Conservation (phyloP, 1,140 invertebrate species). For the Periplaneta americana region DNA sequence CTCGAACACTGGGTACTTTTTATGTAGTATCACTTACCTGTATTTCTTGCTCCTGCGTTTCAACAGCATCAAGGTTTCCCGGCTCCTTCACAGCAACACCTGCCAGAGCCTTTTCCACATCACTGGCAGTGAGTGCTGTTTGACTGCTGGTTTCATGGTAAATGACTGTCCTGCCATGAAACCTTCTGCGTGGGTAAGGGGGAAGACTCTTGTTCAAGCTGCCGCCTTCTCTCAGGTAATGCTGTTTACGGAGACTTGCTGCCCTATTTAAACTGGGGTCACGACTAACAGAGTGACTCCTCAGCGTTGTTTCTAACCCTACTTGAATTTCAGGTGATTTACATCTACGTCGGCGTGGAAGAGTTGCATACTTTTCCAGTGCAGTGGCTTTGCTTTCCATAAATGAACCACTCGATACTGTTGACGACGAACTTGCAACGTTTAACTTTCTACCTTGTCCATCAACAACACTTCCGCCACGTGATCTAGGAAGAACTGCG, state of each 20-base stretch:
- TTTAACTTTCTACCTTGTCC: background rate
- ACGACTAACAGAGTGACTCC: constrained; percentile 32
- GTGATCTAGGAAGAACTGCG: background rate
- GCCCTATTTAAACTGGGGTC: constrained; percentile 32
- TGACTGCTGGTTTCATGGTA: constrained; percentile 72
- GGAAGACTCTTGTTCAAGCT: constrained; percentile 42
- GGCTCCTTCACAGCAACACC: constrained; percentile 44
- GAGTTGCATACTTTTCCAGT: constrained; percentile 65
- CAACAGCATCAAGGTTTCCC: constrained; percentile 21
- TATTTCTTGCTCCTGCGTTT: constrained; percentile 31
- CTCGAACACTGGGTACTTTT: background rate
- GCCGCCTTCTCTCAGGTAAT: constrained; percentile 9
- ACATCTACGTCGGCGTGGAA: constrained; percentile 55
- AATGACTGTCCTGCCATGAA: constrained; percentile 51
- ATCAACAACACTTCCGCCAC: background rate
- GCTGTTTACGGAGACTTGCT: constrained; percentile 30
- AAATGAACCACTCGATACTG: background rate
- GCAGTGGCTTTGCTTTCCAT: constrained; percentile 43
- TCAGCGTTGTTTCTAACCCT: background rate
- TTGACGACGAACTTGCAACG: background rate
- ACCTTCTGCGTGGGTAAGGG: constrained; percentile 35
- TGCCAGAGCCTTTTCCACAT: constrained; percentile 61
- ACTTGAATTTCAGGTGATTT: constrained; percentile 19
- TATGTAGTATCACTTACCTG: constrained; percentile 36
- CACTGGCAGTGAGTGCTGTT: constrained; percentile 61